These are phyloP conservation scores for Tipula unca DNA, from an alignment of 2,888 invertebrate genomes.

Conservation along the genomic window DNA sequence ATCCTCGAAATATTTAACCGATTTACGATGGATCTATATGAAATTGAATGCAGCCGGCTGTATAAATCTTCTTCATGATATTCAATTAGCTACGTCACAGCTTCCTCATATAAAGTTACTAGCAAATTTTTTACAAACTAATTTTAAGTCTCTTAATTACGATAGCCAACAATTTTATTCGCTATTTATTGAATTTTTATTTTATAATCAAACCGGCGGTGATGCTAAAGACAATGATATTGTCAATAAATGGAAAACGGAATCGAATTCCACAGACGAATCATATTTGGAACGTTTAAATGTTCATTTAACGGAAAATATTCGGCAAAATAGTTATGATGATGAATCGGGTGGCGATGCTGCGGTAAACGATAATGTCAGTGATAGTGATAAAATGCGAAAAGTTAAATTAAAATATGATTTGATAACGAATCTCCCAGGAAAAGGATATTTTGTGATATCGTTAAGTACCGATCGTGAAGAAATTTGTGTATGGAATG, in stretches of 20 bases:
- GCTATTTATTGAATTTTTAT: constrained; percentile 50
- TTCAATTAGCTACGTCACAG: constrained; percentile 42
- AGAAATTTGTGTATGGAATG: constrained; percentile 77
- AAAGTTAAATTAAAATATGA: constrained; percentile 41
- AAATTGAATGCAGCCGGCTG: constrained; percentile 72
- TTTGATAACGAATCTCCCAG: constrained; percentile 38
- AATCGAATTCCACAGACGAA: constrained; percentile 36
- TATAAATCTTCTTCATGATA: constrained; percentile 67
- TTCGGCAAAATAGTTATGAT: constrained; percentile 44
- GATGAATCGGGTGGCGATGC: constrained; percentile 44
- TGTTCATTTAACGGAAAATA: constrained; percentile 21
- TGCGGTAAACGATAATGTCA: constrained; percentile 34
- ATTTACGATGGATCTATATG: constrained; percentile 69
- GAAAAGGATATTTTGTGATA: constrained; percentile 61
- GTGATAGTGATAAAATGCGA: constrained; percentile 36
- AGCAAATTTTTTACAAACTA: constrained; percentile 60
- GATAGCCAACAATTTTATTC: constrained; percentile 78
- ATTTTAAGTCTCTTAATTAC: constrained; percentile 64
- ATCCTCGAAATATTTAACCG: constrained; percentile 60
- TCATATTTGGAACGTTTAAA: constrained; percentile 43
- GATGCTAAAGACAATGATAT: constrained; percentile 33
- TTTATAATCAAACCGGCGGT: constrained; percentile 33
- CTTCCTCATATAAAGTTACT: constrained; percentile 48
- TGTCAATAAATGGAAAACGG: constrained; percentile 36
- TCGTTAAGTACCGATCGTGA: constrained; percentile 65